phyloP scores from a whole-genome alignment of 2,888 invertebrate genomes.

The Urechis unicinctus region DNA sequence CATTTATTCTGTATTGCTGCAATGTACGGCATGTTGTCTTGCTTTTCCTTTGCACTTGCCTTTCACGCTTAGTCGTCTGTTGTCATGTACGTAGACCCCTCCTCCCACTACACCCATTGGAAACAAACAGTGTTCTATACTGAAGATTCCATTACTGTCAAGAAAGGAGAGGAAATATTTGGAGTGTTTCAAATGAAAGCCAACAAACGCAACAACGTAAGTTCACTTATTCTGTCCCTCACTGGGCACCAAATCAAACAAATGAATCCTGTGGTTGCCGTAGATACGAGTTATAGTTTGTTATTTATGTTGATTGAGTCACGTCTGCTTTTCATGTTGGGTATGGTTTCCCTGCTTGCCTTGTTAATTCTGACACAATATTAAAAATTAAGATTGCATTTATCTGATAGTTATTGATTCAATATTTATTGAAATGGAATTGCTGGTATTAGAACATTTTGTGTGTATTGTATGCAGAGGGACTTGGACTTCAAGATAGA shows the following conservation, averaged over 20 bases:
- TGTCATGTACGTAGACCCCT: slow-evolving; percentile 63
- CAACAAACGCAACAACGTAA: slow-evolving; percentile 81
- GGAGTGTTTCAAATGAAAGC: slow-evolving; percentile 91
- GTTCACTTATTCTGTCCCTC: slow-evolving; percentile 13
- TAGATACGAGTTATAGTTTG: too few relatives aligned
- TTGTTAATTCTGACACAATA: too few relatives aligned
- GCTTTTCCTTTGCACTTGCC: not conserved
- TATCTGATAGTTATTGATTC: not conserved
- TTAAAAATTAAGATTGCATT: too few relatives aligned
- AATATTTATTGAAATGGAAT: too few relatives aligned
- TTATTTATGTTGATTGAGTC: too few relatives aligned
- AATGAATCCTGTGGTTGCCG: too few relatives aligned
- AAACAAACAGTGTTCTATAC: slow-evolving; percentile 98
- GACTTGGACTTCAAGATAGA: slow-evolving; percentile 94
- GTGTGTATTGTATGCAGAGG: slow-evolving; percentile 54
- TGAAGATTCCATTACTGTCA: slow-evolving; percentile 86
- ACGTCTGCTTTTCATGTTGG: too few relatives aligned
- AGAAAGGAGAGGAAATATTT: slow-evolving; percentile 82
- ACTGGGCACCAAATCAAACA: too few relatives aligned
- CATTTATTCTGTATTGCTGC: not conserved
- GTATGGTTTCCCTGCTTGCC: too few relatives aligned
- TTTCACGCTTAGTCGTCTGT: not conserved
- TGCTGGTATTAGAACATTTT: too few relatives aligned
- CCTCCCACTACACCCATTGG: slow-evolving; percentile 98
- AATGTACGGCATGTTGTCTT: not conserved